Evolutionary conservation across 2,888 invertebrate genomes (phyloP), one percentile per base, ranked within the genome.

Genomic region (Ophion slaviceki): DNA sequence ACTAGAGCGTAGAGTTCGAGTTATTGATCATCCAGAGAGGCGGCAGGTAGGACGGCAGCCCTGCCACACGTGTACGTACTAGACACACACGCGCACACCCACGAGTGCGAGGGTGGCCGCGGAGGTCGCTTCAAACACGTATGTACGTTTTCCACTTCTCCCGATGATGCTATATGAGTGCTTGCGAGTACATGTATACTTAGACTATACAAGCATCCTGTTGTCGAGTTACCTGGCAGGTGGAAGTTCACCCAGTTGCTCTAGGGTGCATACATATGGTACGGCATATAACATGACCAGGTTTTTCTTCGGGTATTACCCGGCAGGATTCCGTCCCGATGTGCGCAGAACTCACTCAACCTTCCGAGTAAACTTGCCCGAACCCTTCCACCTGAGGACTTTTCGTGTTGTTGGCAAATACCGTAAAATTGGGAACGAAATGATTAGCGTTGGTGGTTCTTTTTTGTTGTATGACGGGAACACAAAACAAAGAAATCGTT

Each of bases 21-120:
- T 86, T 86, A 86, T 86, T 86, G 86, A 86, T 86, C 86, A 86
- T 86, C 66, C 80, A 74, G 76, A 80, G 70, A 79, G 85, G 66
- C 80, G 85, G 66, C 80, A 86, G 86, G 86, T 83, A 83, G 77
- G 72, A 74, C 47, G 77, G 32, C 53, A 64, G 64, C 74, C 77
- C 59, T 64, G 59, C 80, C 68, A 74, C 72, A 78, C 62, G 14
- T 82, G 79, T 67, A 71, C 67, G 45, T 59, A 64, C 20, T 53
- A 53, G 53, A 14, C 53, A 57, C 36, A 28, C 20, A 75, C 68
- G 1, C 8, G 47, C 64, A 81, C 68, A 83, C 80, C 70, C 64
- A 47, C 28, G 74, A 75, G 76, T 53, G 80, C 57, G 74, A 70
- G 68, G 80, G 70, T 80, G 77, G 80, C 64, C 59, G 72, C 17